Conservation (phyloP, 1,140 invertebrate species). For the Agraylea sexmaculata region DNA sequence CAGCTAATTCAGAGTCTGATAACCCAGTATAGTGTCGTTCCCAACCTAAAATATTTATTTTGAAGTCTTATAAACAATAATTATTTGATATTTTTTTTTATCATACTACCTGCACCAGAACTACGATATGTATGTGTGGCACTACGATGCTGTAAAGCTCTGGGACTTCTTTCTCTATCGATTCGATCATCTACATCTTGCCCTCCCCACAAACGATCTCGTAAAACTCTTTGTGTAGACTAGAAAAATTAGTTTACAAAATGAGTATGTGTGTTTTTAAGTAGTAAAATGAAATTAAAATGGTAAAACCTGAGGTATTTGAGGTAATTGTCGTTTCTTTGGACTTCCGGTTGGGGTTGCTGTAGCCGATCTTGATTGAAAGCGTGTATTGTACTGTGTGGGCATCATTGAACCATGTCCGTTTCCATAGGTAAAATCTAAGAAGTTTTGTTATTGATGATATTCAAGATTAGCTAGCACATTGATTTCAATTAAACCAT, state of each 20-base stretch:
- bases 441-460: too few relatives aligned
- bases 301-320: constrained; percentile 54
- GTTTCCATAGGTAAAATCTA: constrained; percentile 22
- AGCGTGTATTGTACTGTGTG: constrained; percentile 44
- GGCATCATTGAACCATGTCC: constrained; percentile 29
- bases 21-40: constrained; percentile 67
- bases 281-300: too few relatives aligned
- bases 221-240: constrained; percentile 51
- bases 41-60: constrained; percentile 43
- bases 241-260: constrained; percentile 25
- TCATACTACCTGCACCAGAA: constrained; percentile 44
- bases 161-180: constrained; percentile 10
- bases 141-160: constrained; percentile 37
- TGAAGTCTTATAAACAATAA: constrained; percentile 3
- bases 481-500: too few relatives aligned
- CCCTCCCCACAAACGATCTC: constrained; percentile 60
- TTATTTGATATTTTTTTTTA: neutral
- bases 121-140: constrained; percentile 56
- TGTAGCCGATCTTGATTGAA: constrained; percentile 73
- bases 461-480: too few relatives aligned
- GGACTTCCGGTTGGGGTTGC: constrained; percentile 90
- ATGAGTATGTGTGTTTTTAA: too few relatives aligned
- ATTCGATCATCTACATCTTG: constrained; percentile 17
- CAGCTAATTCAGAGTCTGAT: constrained; percentile 68
- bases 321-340: constrained; percentile 89